Evolutionary conservation across 1,140 invertebrate genomes (phyloP), one percentile per base, ranked within the genome.

Genomic region (Papilio polyxenes): DNA sequence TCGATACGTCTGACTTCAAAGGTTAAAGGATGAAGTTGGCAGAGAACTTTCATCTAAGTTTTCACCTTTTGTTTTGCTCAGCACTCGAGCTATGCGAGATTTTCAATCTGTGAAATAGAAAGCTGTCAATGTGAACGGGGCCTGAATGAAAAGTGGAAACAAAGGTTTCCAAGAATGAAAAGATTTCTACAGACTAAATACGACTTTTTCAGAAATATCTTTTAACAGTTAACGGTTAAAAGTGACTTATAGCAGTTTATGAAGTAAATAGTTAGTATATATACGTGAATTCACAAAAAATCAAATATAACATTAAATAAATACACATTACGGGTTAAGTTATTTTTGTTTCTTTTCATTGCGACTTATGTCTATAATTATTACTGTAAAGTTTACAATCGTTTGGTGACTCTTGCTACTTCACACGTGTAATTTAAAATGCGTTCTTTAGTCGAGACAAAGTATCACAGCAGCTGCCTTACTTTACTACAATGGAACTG

Each of bases 81-180:
- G 40, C 37, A 3, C 20, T 80, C 40, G 59, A 69, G 78, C 78
- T 80, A 80, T 69, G 78, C 69, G 78, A 80, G 59, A 80, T 69
- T 80, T 80, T 69, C 49, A 80, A 80, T 80, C 78, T 80, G 37
- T 80, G 40, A 62, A 80, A 80, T 80, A 80, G 78, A 62, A 78
- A 78, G 51, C 37, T 9, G 78, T 48, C 44, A 77, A 77, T 77
- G 75, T 31, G 75, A 77, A 23, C 40, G 4, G 77, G 65, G 78
- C 17, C 62, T 69, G 69, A n/a, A 80, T 80, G 78, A 80, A 80
- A 44, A 80, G 40, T 80, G 78, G 78, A 80, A 80, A 80, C 78
- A 80, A 80, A 69, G 78, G 40, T 48, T 65, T 80, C 59, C 31
- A 79, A 49, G 37, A 53, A 80, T 80, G 78, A 65, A 65, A 80